Evolutionary conservation across 2,797 vertebrate genomes (phyloP).

Genomic region (Rhinoraja longicauda): DNA sequence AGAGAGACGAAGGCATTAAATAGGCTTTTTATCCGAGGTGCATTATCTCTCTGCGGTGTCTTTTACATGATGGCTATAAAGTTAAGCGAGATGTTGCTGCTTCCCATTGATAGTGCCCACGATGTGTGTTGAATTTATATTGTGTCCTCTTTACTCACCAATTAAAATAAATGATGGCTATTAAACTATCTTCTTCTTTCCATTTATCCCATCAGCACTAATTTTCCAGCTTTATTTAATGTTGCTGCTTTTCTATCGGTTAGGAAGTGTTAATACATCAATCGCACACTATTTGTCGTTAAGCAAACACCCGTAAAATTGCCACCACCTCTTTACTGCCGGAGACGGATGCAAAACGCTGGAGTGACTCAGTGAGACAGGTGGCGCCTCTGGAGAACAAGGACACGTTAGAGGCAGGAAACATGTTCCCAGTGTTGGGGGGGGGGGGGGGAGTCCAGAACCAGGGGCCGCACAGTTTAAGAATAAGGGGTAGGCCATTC

Average conservation of each 20-base stretch:
- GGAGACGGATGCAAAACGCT: no score
- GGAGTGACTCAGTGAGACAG: no score
- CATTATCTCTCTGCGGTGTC: neutral
- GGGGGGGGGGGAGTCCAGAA: no score
- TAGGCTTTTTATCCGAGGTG: neutral
- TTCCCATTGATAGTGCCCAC: conserved; percentile 21
- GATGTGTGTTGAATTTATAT: conserved; percentile 22
- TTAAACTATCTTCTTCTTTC: conserved; percentile 34
- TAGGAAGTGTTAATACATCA: conserved; percentile 11
- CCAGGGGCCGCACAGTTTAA: no score
- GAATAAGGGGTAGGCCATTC: no score
- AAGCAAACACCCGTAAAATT: neutral
- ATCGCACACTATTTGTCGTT: conserved; percentile 6
- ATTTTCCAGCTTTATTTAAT: conserved; percentile 30
- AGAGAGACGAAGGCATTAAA: conserved; percentile 8
- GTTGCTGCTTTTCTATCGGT: neutral
- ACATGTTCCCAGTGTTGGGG: no score
- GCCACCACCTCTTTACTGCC: neutral
- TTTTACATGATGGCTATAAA: conserved; percentile 8
- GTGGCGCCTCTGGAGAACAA: no score
- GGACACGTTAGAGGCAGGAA: no score
- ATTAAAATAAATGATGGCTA: conserved; percentile 34
- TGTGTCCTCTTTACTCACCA: conserved; percentile 18
- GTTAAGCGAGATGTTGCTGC: conserved; percentile 28
- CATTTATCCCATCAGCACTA: conserved; percentile 25